Conservation (phyloP, 2,797 vertebrate species). For the Heterohyrax brucei region DNA sequence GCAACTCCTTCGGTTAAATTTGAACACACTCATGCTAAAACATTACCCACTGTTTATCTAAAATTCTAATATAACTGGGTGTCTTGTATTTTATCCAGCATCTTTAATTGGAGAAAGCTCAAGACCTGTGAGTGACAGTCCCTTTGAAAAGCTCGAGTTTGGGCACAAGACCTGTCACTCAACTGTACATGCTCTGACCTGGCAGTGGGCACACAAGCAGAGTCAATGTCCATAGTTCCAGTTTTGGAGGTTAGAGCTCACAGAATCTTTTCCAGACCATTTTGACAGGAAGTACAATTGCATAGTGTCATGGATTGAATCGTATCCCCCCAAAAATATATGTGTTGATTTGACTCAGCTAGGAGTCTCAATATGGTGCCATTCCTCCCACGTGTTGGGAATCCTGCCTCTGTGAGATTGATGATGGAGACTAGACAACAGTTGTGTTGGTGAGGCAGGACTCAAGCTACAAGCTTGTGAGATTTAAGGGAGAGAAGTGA, state of each 20-base stretch:
- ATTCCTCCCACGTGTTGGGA: too few species aligned
- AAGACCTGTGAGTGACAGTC: neutral
- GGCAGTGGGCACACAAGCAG: neutral
- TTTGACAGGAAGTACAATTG: neutral
- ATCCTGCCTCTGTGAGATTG: too few species aligned
- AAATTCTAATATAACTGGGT: slow-evolving; percentile 3
- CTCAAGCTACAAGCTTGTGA: too few species aligned
- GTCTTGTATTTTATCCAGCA: neutral
- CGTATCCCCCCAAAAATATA: too few species aligned
- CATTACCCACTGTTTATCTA: slow-evolving; percentile 11
- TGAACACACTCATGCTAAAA: neutral
- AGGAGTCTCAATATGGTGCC: too few species aligned
- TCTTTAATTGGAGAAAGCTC: neutral
- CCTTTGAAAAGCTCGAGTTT: neutral
- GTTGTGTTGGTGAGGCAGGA: too few species aligned
- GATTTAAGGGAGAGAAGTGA: too few species aligned
- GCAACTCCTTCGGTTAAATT: neutral
- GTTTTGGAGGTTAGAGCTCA: neutral
- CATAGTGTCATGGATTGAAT: too few species aligned
- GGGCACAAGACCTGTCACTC: neutral
- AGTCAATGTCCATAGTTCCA: neutral
- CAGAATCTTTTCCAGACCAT: neutral
- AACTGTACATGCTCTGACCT: neutral
- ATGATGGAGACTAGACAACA: too few species aligned
- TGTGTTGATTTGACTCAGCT: too few species aligned